Evolutionary conservation across 2,888 invertebrate genomes (phyloP).

Genomic region (Leptodirus hochenwartii): DNA sequence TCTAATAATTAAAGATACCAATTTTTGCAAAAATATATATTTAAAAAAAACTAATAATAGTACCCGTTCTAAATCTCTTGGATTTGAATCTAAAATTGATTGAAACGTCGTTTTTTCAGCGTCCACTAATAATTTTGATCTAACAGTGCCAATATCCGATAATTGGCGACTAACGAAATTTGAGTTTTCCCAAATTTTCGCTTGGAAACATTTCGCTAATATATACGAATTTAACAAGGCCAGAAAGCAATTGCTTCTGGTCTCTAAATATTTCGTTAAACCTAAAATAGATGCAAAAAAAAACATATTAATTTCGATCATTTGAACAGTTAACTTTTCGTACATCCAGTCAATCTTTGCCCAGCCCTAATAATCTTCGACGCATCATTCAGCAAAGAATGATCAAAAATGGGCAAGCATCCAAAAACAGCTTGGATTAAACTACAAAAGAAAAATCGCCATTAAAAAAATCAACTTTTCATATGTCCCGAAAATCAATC

Average conservation of each 20-base stretch:
- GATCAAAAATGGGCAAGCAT: slow-evolving; percentile 45
- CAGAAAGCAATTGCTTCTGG: slow-evolving; percentile 26
- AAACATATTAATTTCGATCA: slow-evolving; percentile 1
- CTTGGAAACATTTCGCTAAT: slow-evolving; percentile 46
- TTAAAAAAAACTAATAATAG: not conserved
- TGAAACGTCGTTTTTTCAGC: slow-evolving; percentile 49
- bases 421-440: slow-evolving; percentile 60
- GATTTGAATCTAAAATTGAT: slow-evolving; percentile 43
- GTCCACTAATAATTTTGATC: slow-evolving; percentile 41
- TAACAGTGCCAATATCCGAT: slow-evolving; percentile 47
- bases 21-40: slow-evolving; percentile 2
- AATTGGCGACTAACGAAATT: slow-evolving; percentile 48
- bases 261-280: slow-evolving; percentile 36
- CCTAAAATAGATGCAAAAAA: slow-evolving; percentile 30
- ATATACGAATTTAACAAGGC: slow-evolving; percentile 39
- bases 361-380: slow-evolving; percentile 47
- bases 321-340: slow-evolving; percentile 16
- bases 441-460: slow-evolving; percentile 25
- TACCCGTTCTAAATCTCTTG: slow-evolving; percentile 49
- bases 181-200: slow-evolving; percentile 61
- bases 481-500: no score
- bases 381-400: slow-evolving; percentile 50
- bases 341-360: slow-evolving; percentile 50
- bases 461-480: slow-evolving; percentile 6
- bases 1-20: slow-evolving; percentile 28